Evolutionary conservation across 2,888 invertebrate species (phyloP).

Genomic region (Mythimna vitellina): DNA sequence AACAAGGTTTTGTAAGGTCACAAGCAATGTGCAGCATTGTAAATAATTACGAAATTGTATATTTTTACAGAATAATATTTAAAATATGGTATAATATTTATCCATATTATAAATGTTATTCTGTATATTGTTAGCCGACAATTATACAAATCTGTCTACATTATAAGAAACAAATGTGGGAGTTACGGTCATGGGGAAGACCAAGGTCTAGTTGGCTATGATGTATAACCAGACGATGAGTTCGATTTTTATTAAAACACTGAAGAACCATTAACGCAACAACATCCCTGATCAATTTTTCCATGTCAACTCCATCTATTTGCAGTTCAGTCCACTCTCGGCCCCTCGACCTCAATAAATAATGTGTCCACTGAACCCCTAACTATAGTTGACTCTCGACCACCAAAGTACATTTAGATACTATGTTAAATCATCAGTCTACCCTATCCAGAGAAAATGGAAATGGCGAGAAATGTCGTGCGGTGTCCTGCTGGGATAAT

Average conservation of each 20-base stretch:
- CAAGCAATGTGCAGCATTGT: slow-evolving; percentile 1
- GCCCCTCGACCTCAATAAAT: too few relatives aligned
- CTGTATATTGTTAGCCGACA: not conserved
- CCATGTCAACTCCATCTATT: not conserved
- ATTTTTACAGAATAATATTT: slow-evolving; percentile 2
- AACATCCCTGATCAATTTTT: not conserved
- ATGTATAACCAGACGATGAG: not conserved
- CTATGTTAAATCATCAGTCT: too few relatives aligned
- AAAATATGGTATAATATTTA: too few relatives aligned
- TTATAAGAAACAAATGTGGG: not conserved
- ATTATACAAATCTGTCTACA: not conserved
- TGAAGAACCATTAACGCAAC: not conserved
- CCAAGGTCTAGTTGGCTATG: not conserved
- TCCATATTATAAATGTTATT: not conserved
- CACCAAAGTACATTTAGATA: too few relatives aligned
- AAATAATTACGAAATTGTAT: slow-evolving; percentile 28
- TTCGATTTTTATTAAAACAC: not conserved
- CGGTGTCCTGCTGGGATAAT: too few relatives aligned
- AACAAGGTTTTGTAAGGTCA: slow-evolving; percentile 12
- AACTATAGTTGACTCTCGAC: too few relatives aligned
- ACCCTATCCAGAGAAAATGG: too few relatives aligned
- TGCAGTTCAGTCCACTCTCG: not conserved
- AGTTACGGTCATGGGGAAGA: not conserved
- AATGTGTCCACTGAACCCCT: too few relatives aligned
- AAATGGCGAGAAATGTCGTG: too few relatives aligned